Evolutionary conservation across 1,140 invertebrate species (phyloP), one percentile per base, ranked within the genome.

Genomic region (Oryctes rhinoceros): DNA sequence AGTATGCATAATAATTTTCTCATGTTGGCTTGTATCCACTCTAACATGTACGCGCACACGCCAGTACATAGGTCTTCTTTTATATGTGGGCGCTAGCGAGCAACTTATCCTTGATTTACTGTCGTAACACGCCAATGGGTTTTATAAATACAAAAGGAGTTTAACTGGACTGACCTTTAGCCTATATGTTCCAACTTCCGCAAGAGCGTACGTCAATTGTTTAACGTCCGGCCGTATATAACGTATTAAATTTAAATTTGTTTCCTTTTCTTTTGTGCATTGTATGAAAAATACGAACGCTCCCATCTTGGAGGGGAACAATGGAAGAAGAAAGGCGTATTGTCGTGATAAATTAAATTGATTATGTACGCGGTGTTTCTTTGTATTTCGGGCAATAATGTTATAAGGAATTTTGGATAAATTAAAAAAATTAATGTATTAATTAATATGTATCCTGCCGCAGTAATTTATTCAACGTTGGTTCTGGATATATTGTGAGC

Each of bases 131-230:
- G 20, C 11, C 65, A 35, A n/a, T 71, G 53, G n/a, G 53, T 71
- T 71, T 71, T 35, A 71, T 35, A 71, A 71, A 71, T 71, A 71
- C 65, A 71, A 71, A 30, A 71, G 65, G 35, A 71, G 65, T 71
- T 44, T 71, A 71, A 71, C 65, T 71, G 24, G 65, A 71, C 65
- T 37, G 65, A 71, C 65, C 65, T 71, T 71, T 71, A 71, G 7
- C 65, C 65, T 71, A 71, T 71, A 71, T 71, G 65, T 35, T 71
- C 35, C 65, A 37, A 71, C 65, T 71, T 71, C 65, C 65, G 65
- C 20, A 71, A 71, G 24, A 24, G 20, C 35, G 53, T 59, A n/a
- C 65, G 65, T 71, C 65, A 71, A 71, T 71, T 71, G 65, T 71
- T 37, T 35, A 71, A 71, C 65, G 65, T 71, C 65, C 65, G 65